Conservation (phyloP, 92 coral and sea anemone genomes). For the Nematostella vectensis region DNA sequence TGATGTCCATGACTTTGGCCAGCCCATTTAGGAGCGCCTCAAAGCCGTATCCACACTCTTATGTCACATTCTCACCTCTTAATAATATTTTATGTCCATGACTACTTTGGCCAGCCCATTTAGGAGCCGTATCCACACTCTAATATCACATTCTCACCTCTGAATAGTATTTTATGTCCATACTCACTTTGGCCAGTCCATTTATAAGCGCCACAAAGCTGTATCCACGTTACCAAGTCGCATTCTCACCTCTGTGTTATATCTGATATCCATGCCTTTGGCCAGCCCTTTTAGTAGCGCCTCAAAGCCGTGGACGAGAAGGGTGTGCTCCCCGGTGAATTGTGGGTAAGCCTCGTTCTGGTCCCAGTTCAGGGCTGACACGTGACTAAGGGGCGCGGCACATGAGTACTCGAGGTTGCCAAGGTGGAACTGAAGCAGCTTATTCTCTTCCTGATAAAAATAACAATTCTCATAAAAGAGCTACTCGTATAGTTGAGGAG, state of each 20-base stretch:
- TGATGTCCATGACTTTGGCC: slow-evolving; percentile 63
- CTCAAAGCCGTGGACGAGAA: slow-evolving; percentile 73
- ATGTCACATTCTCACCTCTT: too few species aligned
- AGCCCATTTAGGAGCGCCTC: slow-evolving; percentile 50
- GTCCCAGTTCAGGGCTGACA: slow-evolving; percentile 88
- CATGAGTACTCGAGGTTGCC: slow-evolving; percentile 93
- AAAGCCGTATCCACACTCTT: too few species aligned
- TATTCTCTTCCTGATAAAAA: slow-evolving; percentile 67
- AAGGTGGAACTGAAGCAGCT: slow-evolving; percentile 82
- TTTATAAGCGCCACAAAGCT: too few species aligned
- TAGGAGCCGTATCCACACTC: too few species aligned
- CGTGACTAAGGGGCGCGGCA: slow-evolving; percentile 77
- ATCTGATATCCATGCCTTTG: slow-evolving; percentile 53
- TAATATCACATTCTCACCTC: too few species aligned
- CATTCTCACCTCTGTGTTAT: slow-evolving; percentile 40
- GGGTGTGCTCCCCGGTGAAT: slow-evolving; percentile 87
- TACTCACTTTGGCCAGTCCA: too few species aligned
- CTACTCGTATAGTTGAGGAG: too few species aligned
- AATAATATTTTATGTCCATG: too few species aligned
- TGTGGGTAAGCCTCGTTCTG: slow-evolving; percentile 92
- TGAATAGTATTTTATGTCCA: too few species aligned
- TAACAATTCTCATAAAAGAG: background rate
- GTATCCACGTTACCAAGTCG: too few species aligned
- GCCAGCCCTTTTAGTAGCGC: slow-evolving; percentile 57
- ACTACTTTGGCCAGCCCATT: too few species aligned